Evolutionary conservation across 30 jellyfish, hydroid and myxozoan genomes (phyloP).

Genomic region (Hydra vulgaris): DNA sequence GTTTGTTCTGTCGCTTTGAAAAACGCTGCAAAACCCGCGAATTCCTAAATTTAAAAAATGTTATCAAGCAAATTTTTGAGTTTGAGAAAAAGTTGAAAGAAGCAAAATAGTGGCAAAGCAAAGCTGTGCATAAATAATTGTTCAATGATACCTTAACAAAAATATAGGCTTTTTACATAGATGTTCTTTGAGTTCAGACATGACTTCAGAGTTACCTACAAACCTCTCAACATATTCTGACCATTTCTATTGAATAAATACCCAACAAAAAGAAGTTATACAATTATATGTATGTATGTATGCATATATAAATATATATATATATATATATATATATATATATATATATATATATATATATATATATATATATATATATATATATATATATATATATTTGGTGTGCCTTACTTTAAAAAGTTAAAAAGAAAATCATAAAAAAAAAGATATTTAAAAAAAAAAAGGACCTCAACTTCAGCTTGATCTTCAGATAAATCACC

Average conservation of each 20-base stretch:
- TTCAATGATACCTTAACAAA: constrained; percentile 53
- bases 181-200: constrained; percentile 56
- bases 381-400: too few relatives aligned
- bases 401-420: too few relatives aligned
- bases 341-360: too few relatives aligned
- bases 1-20: background rate
- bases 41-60: background rate
- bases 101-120: too few relatives aligned
- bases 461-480: constrained; percentile 79
- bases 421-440: too few relatives aligned
- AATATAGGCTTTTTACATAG: constrained; percentile 60
- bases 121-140: too few relatives aligned
- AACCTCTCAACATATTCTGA: constrained; percentile 78
- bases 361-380: too few relatives aligned
- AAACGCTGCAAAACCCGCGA: background rate
- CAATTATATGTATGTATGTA: background rate
- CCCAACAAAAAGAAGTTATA: background rate
- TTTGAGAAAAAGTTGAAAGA: too few relatives aligned
- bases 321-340: too few relatives aligned
- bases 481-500: constrained; percentile 83
- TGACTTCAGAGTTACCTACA: constrained; percentile 54
- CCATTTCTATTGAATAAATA: constrained; percentile 50
- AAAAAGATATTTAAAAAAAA: too few relatives aligned
- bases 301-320: too few relatives aligned
- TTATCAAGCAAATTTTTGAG: too few relatives aligned